These are phyloP conservation scores for Plodia interpunctella DNA, from an alignment of 1,140 invertebrate species.

Conservation along the genomic window DNA sequence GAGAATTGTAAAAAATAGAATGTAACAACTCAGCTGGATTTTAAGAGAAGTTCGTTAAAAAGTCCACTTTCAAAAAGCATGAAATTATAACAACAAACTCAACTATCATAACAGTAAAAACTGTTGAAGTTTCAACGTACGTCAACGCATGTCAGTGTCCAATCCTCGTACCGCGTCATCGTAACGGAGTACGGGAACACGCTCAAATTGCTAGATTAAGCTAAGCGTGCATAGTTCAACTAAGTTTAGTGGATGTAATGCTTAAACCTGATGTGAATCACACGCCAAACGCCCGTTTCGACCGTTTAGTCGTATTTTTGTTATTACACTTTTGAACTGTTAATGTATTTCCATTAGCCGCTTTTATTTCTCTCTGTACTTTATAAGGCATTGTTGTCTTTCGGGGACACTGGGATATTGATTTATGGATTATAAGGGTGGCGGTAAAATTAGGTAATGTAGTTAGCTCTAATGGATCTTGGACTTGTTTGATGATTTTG, in stretches of 20 bases:
- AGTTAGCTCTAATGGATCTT: background rate
- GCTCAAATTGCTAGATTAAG: too few species aligned
- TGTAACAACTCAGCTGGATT: background rate
- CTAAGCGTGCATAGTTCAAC: too few species aligned
- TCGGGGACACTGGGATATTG: background rate
- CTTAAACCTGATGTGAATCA: constrained; percentile 24
- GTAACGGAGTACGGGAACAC: too few species aligned
- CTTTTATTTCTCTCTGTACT: constrained; percentile 12
- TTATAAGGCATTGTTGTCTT: background rate
- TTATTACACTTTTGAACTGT: constrained; percentile 38
- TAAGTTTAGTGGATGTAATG: too few species aligned
- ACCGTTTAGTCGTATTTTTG: constrained; percentile 37
- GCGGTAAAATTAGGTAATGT: background rate
- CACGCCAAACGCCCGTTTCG: constrained; percentile 33
- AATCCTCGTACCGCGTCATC: too few species aligned
- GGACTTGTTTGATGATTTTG: background rate
- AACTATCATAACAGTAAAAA: too few species aligned
- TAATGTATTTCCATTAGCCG: constrained; percentile 39
- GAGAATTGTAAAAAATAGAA: too few species aligned
- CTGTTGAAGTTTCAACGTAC: too few species aligned
- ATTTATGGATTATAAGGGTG: constrained; percentile 7
- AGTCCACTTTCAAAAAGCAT: too few species aligned
- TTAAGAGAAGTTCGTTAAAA: too few species aligned
- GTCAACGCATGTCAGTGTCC: too few species aligned
- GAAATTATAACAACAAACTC: too few species aligned